phyloP scores from a whole-genome alignment of 2,888 invertebrate genomes.

The Eupithecia exiguata region DNA sequence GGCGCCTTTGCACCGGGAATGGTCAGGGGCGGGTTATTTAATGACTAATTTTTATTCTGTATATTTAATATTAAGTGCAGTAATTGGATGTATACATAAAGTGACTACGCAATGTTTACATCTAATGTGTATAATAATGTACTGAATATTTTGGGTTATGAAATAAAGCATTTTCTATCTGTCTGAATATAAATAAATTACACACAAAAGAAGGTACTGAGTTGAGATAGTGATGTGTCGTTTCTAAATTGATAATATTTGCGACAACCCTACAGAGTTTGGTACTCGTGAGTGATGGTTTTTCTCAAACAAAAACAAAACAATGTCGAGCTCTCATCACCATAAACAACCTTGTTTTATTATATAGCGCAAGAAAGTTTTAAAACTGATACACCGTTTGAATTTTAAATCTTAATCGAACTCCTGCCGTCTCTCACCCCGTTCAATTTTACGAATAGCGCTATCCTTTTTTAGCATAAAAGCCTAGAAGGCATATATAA shows the following conservation, averaged over 20 bases:
- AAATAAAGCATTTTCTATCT: no score
- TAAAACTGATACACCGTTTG: not conserved
- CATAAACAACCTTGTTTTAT: slow-evolving; percentile 1
- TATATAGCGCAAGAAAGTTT: not conserved
- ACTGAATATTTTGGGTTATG: no score
- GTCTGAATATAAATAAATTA: no score
- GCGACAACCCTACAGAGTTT: not conserved
- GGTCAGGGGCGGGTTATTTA: no score
- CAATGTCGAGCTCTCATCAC: not conserved
- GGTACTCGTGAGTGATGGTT: not conserved
- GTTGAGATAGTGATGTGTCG: not conserved
- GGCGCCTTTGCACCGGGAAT: no score
- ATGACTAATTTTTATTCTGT: no score
- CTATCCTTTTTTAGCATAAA: not conserved
- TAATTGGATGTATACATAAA: no score
- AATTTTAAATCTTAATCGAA: not conserved
- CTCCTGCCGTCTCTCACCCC: not conserved
- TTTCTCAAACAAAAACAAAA: slow-evolving; percentile 3
- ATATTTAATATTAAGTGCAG: no score
- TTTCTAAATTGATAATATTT: not conserved
- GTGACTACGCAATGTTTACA: no score
- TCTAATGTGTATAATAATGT: no score
- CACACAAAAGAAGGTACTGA: not conserved
- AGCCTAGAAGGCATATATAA: not conserved
- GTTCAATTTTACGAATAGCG: not conserved